Evolutionary conservation across 2,113 vertebrate species (phyloP).

Genomic region (Mormyrus lacerda): DNA sequence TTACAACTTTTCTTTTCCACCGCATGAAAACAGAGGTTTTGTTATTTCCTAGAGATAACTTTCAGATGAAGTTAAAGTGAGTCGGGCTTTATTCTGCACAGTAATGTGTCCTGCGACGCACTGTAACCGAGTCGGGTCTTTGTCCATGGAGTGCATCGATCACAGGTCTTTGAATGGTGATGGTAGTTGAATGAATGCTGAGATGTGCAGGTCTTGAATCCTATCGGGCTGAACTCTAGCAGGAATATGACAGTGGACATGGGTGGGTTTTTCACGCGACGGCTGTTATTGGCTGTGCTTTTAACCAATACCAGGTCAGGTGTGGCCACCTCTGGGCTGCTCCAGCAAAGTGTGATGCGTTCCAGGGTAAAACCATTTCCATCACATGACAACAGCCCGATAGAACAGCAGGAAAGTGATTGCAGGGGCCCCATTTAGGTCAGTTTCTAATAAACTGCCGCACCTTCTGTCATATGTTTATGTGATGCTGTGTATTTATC

Average conservation of each 20-base stretch:
- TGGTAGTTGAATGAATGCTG: background rate
- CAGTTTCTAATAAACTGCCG: background rate
- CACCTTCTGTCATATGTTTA: background rate
- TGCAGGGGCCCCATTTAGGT: background rate
- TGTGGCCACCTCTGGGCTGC: background rate
- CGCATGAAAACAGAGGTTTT: background rate
- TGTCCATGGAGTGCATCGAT: background rate
- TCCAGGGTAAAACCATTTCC: background rate
- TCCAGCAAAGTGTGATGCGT: background rate
- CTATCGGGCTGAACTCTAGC: background rate
- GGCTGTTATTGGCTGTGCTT: background rate
- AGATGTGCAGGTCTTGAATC: background rate
- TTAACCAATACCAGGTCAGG: background rate
- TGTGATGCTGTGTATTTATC: background rate
- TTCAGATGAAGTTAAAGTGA: background rate
- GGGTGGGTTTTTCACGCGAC: background rate
- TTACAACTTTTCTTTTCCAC: background rate
- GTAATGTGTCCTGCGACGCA: background rate
- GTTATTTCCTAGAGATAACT: background rate
- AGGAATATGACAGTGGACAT: background rate
- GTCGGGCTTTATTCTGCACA: background rate
- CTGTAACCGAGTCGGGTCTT: background rate
- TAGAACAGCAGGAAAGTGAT: background rate
- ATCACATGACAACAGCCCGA: background rate
- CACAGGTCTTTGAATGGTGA: background rate